Percentiles rank a stretch among this genome's conserved stretches.
Evolutionary conservation across 2,113 vertebrate species (phyloP).

Genomic region (Otocyon megalotis): DNA sequence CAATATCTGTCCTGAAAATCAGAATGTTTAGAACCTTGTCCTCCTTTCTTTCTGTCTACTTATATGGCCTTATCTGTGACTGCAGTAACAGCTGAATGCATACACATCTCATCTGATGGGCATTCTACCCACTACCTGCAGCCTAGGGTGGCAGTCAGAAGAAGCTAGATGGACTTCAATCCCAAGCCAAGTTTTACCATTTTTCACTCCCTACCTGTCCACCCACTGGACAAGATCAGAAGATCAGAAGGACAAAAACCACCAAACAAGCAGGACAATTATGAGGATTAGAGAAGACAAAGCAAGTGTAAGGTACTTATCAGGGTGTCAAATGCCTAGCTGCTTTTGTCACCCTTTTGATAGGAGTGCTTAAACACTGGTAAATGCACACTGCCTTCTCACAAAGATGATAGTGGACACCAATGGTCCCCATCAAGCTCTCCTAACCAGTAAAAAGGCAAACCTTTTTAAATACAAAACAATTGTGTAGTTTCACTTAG

Average conservation of each 20-base stretch:
- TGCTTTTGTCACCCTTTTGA: fast-evolving
- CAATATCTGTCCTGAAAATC: not conserved
- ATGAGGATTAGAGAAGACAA: not conserved
- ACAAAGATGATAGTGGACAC: not conserved
- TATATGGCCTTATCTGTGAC: no score
- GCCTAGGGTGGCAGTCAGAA: not conserved
- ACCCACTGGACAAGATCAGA: not conserved
- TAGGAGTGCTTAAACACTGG: no score
- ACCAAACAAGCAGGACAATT: not conserved
- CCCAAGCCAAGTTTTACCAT: not conserved
- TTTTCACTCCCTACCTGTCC: not conserved
- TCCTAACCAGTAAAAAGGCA: not conserved
- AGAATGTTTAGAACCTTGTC: not conserved
- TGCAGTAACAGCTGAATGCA: not conserved
- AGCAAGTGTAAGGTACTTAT: not conserved
- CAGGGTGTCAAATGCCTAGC: not conserved
- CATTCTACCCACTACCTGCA: not conserved
- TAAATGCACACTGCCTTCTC: not conserved
- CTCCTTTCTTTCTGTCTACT: not conserved
- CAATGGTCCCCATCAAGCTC: not conserved
- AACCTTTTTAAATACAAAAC: not conserved
- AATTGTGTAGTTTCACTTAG: not conserved
- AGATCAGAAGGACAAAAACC: not conserved
- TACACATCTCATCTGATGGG: not conserved
- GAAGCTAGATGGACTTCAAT: not conserved